These are phyloP conservation scores for Cynodonichthys magdalenae DNA, from an alignment of 2,797 vertebrate species.

Conservation along the genomic window DNA sequence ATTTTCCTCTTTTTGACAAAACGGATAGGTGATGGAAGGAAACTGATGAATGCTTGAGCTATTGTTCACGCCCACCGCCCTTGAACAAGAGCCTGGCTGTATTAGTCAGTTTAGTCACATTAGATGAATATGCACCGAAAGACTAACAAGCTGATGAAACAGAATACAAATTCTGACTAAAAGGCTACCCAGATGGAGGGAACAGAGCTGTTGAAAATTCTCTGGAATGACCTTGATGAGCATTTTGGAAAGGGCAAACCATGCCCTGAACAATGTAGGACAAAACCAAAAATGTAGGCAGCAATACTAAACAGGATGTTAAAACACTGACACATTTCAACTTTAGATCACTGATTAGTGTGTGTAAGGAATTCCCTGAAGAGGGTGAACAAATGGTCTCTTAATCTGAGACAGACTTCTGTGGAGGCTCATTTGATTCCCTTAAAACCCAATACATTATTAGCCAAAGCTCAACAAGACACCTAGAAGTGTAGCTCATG, in stretches of 20 bases:
- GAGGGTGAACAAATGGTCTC: slow-evolving; percentile 25
- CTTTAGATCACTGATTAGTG: slow-evolving; percentile 37
- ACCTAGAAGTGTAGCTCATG: neutral
- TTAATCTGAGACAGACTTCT: slow-evolving; percentile 21
- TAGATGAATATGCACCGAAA: slow-evolving; percentile 38
- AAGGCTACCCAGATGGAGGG: slow-evolving; percentile 31
- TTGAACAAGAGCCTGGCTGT: slow-evolving; percentile 29
- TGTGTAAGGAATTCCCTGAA: slow-evolving; percentile 6
- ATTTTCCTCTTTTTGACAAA: slow-evolving; percentile 11
- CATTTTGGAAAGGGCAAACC: slow-evolving; percentile 35
- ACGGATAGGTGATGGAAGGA: slow-evolving; percentile 6
- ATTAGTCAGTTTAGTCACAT: slow-evolving; percentile 33
- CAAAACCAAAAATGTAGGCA: slow-evolving; percentile 27
- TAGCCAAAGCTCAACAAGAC: slow-evolving; percentile 20
- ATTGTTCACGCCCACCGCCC: slow-evolving; percentile 20
- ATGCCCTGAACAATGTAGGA: slow-evolving; percentile 29
- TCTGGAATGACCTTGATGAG: slow-evolving; percentile 38
- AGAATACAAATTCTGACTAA: slow-evolving; percentile 48
- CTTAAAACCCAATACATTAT: slow-evolving; percentile 24
- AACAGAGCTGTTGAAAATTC: slow-evolving; percentile 11
- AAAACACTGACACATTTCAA: slow-evolving; percentile 30
- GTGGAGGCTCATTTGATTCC: slow-evolving; percentile 25
- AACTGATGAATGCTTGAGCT: slow-evolving; percentile 15
- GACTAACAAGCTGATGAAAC: slow-evolving; percentile 35
- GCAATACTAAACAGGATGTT: slow-evolving; percentile 1